phyloP scores from a whole-genome alignment of 2,797 vertebrate species.

The Microcaecilia unicolor region DNA sequence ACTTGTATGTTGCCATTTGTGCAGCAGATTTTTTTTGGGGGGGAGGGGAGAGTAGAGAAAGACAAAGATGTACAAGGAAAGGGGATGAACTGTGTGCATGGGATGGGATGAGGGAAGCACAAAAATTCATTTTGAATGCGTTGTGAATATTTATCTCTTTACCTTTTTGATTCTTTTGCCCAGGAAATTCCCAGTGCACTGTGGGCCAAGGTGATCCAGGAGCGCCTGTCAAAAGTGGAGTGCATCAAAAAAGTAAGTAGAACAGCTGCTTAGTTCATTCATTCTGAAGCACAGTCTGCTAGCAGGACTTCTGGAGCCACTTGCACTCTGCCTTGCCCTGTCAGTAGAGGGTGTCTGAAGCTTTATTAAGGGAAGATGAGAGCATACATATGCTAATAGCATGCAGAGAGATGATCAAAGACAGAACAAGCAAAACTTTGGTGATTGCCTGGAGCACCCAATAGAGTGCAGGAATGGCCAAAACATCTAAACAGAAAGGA shows the following conservation, averaged over 20 bases:
- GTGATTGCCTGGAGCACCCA: conserved; percentile 74
- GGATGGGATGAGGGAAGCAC: background rate
- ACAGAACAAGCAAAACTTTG: conserved; percentile 68
- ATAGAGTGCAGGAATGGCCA: conserved; percentile 24
- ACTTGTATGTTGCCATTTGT: background rate
- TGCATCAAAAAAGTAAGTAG: conserved; percentile 60
- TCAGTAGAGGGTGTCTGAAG: conserved; percentile 40
- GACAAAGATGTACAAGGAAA: background rate
- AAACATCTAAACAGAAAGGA: conserved; percentile 20
- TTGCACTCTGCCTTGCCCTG: conserved; percentile 48
- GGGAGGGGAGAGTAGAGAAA: background rate
- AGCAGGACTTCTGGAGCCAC: conserved; percentile 6
- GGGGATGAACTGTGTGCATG: background rate
- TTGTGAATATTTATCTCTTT: conserved; percentile 27
- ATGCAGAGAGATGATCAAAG: conserved; percentile 75
- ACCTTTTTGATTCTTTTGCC: conserved; percentile 25
- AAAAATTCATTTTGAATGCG: conserved; percentile 22
- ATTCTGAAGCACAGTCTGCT: too few species aligned
- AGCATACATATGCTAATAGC: conserved; percentile 69
- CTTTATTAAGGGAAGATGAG: conserved; percentile 67
- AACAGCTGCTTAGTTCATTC: too few species aligned
- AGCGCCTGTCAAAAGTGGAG: conserved; percentile 59
- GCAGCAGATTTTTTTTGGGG: background rate
- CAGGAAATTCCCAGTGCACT: conserved; percentile 48
- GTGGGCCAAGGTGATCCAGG: conserved; percentile 54